Evolutionary conservation across 2,888 invertebrate species (phyloP), one percentile per base, ranked within the genome.

Genomic region (Monochamus alternatus): DNA sequence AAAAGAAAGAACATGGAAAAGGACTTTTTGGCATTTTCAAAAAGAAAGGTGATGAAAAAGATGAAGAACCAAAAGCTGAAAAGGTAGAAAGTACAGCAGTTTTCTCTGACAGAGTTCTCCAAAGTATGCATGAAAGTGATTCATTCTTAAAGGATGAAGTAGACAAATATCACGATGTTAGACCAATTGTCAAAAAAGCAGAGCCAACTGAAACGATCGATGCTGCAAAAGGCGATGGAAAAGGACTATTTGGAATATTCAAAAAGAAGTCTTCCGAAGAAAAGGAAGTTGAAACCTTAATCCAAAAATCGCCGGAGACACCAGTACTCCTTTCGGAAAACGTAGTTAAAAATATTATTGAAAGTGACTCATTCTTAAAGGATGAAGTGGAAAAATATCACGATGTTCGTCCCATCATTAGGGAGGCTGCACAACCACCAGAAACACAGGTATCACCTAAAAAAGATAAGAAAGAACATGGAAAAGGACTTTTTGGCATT

Each of bases 11-110:
- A 51, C 51, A 71, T 38, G 43, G 58, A 22, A 63, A 60, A 10
- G 80, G 81, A 63, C 75, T 84, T 67, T 80, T 83, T 52, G 84
- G 85, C 32, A 66, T 83, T 12, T 86, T 86, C 64, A 78, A 81
- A n/a, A 86, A 85, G 73, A 86, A 86, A 74, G 47, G 78, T 5
- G 83, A 82, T 69, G 80, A 83, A 63, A 76, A 81, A 22, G 80
- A 81, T 78, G 75, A 75, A 31, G 68, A 72, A 67, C 22, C n/a
- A 62, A 14, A 59, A 47, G 7, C 22, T 60, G 60, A 71, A 62
- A 30, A 22, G 58, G n/a, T 51, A 4, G 38, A 38, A 38, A 38
- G 5, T 7, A 38, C 38, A 7, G 38, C 38, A 38, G 38, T 38
- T 38, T 38, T 38, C 38, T 38, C 38, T 38, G 38, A 38, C 1